A percentile compares a stretch with the other conserved stretches of the same genome.
Conservation (phyloP, 2,113 vertebrate genomes). For the Numida meleagris region DNA sequence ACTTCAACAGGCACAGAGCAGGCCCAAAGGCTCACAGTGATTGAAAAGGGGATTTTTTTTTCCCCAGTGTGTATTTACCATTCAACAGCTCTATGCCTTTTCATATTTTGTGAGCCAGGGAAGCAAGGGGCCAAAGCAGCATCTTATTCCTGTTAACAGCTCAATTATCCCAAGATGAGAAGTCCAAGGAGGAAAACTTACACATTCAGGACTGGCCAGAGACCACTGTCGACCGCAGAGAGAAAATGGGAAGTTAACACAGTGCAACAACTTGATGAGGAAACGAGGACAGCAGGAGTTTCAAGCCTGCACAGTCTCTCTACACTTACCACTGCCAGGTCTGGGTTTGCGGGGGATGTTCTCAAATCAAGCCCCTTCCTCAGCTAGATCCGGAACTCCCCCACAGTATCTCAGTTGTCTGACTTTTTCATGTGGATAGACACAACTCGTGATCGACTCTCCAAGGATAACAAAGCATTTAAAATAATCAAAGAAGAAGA, state of each 20-base stretch:
- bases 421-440: neutral
- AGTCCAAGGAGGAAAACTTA: neutral
- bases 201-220: neutral
- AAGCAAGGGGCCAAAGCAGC: neutral
- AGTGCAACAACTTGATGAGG: neutral
- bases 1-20: neutral
- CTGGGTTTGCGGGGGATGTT: neutral
- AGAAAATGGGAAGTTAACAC: neutral
- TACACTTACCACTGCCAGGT: neutral
- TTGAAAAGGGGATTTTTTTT: neutral
- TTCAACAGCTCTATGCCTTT: neutral
- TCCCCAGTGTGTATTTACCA: no score
- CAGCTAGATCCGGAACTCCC: neutral
- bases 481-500: neutral
- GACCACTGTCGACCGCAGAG: neutral
- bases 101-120: neutral
- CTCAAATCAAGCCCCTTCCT: neutral
- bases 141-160: neutral
- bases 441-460: neutral
- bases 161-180: neutral
- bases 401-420: no score
- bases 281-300: neutral
- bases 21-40: neutral
- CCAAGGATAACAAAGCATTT: neutral
- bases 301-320: neutral